Evolutionary conservation across 2,888 invertebrate genomes (phyloP).

Genomic region (Torymus auratus): DNA sequence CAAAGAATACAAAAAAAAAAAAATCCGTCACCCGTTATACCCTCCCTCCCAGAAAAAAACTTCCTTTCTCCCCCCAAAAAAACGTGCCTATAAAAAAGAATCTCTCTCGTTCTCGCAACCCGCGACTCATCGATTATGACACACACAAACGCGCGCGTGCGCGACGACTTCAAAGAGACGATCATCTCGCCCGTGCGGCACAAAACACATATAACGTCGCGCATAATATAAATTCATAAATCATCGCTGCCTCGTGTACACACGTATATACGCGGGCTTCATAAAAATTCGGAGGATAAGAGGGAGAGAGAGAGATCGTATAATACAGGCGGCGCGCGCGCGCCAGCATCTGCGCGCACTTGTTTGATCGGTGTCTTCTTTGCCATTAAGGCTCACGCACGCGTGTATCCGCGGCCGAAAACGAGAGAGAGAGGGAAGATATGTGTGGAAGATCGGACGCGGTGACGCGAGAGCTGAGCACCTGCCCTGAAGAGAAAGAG

Average conservation of each 20-base stretch:
- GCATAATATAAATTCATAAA: conserved; percentile 48
- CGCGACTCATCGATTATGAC: conserved; percentile 14
- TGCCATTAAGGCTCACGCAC: conserved; percentile 51
- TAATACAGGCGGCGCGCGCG: conserved; percentile 31
- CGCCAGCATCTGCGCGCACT: conserved; percentile 52
- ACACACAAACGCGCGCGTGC: too few species aligned
- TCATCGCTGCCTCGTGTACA: conserved; percentile 23
- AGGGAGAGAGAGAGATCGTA: neutral
- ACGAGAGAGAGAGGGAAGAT: conserved; percentile 29
- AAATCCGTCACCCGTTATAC: neutral
- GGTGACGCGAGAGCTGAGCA: conserved; percentile 34
- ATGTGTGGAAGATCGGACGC: conserved; percentile 15
- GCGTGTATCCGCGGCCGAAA: neutral
- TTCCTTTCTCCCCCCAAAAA: neutral
- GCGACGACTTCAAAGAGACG: conserved; percentile 8
- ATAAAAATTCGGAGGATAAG: conserved; percentile 26
- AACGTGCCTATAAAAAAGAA: neutral
- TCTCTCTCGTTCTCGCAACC: neutral
- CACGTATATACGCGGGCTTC: neutral
- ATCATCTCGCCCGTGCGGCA: neutral
- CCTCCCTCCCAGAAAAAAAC: neutral
- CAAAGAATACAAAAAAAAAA: conserved; percentile 2
- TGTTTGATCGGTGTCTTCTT: conserved; percentile 58
- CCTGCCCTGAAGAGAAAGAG: conserved; percentile 19
- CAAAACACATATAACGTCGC: neutral